Conservation (phyloP, 2,113 vertebrate genomes). For the Trachemys scripta region DNA sequence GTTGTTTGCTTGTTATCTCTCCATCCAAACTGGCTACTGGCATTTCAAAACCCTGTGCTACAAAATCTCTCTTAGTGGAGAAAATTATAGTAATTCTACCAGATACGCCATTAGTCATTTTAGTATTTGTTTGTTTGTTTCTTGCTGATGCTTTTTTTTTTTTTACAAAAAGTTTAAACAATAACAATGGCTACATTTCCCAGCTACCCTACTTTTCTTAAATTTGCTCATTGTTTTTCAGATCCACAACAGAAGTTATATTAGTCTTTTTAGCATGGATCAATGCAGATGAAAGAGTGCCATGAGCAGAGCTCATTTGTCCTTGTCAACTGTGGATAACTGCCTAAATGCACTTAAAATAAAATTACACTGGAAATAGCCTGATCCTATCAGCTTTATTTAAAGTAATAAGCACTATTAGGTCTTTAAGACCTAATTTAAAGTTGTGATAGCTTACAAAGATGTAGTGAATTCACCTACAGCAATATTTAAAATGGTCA, state of each 20-base stretch:
- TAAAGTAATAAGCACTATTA: conserved; percentile 62
- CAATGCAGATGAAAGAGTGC: conserved; percentile 64
- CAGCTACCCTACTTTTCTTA: conserved; percentile 36
- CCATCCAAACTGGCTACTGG: conserved; percentile 31
- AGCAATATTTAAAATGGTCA: conserved; percentile 26
- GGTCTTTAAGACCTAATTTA: conserved; percentile 56
- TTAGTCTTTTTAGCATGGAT: conserved; percentile 59
- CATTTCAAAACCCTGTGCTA: conserved; percentile 1
- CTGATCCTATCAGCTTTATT: conserved; percentile 52
- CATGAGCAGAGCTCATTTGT: conserved; percentile 63
- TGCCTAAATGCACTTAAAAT: conserved; percentile 64
- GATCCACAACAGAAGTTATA: conserved; percentile 23
- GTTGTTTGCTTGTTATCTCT: conserved; percentile 44
- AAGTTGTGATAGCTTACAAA: conserved; percentile 45
- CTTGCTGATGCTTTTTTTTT: neutral
- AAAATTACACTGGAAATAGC: conserved; percentile 55
- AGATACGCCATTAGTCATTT: conserved; percentile 15
- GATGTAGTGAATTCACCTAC: neutral
- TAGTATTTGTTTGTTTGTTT: conserved; percentile 26
- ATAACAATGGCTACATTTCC: neutral
- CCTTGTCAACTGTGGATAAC: conserved; percentile 56
- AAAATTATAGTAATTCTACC: conserved; percentile 39
- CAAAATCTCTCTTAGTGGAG: conserved; percentile 13
- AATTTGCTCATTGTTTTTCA: conserved; percentile 36
- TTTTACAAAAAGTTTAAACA: neutral